These are phyloP conservation scores for Drosophila fungiperda DNA, from an alignment of 2,888 invertebrate species.

Conservation along the genomic window DNA sequence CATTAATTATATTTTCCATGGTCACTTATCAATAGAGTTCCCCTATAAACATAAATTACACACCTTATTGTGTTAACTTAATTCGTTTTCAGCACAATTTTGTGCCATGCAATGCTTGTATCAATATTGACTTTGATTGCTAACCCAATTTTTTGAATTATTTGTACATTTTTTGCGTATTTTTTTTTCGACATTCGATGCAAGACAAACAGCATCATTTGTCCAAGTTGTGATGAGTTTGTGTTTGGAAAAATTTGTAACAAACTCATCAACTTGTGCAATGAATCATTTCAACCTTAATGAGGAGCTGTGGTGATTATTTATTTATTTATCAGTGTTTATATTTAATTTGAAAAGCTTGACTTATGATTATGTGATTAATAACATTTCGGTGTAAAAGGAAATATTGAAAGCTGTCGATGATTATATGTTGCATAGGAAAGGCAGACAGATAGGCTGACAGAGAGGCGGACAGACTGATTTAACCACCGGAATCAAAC, in stretches of 20 bases:
- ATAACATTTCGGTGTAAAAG: slow-evolving; percentile 27
- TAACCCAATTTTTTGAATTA: slow-evolving; percentile 16
- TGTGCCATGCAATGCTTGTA: slow-evolving; percentile 25
- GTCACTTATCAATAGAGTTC: slow-evolving; percentile 1
- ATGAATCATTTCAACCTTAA: slow-evolving; percentile 12
- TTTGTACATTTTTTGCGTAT: background rate
- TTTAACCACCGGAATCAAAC: slow-evolving; percentile 20
- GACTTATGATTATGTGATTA: slow-evolving; percentile 43
- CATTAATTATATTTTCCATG: slow-evolving; percentile 10
- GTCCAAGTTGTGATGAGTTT: slow-evolving; percentile 16
- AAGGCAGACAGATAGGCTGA: slow-evolving; percentile 10
- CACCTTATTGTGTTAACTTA: slow-evolving; percentile 3
- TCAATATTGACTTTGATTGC: slow-evolving; percentile 23
- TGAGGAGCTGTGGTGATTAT: slow-evolving; percentile 8
- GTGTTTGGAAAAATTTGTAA: background rate
- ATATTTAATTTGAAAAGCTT: slow-evolving; percentile 2
- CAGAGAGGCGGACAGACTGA: slow-evolving; percentile 2
- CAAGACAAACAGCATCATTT: slow-evolving; percentile 33
- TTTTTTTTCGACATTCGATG: slow-evolving; percentile 16
- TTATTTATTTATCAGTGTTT: background rate
- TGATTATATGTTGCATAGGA: slow-evolving; percentile 26
- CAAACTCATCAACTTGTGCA: slow-evolving; percentile 13
- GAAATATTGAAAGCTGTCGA: slow-evolving; percentile 19
- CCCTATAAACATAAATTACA: background rate
- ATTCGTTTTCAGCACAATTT: slow-evolving; percentile 1